phyloP scores from a whole-genome alignment of 2,888 invertebrate genomes.

The Mesorhabditis sp. region DNA sequence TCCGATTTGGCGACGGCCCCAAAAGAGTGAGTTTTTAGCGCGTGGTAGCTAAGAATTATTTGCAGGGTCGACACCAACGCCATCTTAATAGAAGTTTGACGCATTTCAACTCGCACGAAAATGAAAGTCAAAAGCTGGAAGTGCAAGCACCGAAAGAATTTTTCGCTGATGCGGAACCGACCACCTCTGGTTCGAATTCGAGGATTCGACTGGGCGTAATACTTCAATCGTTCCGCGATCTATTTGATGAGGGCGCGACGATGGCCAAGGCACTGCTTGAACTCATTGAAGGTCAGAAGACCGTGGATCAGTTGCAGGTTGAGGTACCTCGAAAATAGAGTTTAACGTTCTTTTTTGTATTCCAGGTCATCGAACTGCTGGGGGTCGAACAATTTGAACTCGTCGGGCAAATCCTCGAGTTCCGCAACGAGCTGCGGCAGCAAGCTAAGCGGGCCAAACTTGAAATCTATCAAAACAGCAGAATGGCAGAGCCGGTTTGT shows the following conservation, averaged over 20 bases:
- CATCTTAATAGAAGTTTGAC: no score
- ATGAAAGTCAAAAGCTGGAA: no score
- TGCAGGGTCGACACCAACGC: no score
- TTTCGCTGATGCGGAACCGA: no score
- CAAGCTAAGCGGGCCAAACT: constrained; percentile 8
- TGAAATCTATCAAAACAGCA: background rate
- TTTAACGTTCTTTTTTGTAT: background rate
- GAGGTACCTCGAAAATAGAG: background rate
- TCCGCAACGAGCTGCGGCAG: constrained; percentile 57
- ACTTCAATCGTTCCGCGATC: background rate
- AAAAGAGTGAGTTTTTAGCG: no score
- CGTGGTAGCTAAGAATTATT: no score
- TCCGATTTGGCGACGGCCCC: no score
- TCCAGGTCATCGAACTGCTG: constrained; percentile 75
- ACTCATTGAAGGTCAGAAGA: background rate
- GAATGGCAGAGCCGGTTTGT: background rate
- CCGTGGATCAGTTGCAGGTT: background rate
- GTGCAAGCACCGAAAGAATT: no score
- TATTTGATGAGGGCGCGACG: background rate
- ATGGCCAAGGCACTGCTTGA: background rate
- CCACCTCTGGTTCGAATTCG: no score
- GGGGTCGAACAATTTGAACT: constrained; percentile 81
- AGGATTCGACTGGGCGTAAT: background rate
- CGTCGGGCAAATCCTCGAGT: constrained; percentile 69
- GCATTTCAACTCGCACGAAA: no score